A percentile compares a stretch with the other conserved stretches of the same genome.
Conservation (phyloP, 2,113 vertebrate genomes). For the Synchiropus splendidus region DNA sequence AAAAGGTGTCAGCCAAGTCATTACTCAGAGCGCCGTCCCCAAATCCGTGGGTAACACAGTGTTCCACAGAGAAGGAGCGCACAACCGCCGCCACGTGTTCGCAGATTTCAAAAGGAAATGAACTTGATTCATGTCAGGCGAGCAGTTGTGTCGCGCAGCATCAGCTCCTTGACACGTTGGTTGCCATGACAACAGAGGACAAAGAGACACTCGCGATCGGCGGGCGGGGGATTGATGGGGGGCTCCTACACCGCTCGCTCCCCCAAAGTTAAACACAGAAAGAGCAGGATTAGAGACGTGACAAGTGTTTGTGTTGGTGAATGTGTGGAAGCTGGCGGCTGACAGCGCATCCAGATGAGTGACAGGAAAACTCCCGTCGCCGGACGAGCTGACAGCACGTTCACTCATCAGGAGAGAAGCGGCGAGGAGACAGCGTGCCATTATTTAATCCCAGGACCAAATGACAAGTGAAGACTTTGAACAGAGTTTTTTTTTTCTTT, state of each 20-base stretch:
- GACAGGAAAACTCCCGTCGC: conserved; percentile 2
- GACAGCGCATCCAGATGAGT: conserved; percentile 12
- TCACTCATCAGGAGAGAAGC: conserved; percentile 5
- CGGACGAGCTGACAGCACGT: not conserved
- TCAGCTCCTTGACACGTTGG: too few species aligned
- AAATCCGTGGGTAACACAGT: too few species aligned
- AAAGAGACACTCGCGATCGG: too few species aligned
- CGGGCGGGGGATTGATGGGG: not conserved
- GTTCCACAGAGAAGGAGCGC: too few species aligned
- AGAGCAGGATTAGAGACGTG: not conserved
- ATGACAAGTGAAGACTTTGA: not conserved
- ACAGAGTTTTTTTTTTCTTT: not conserved
- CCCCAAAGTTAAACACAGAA: not conserved
- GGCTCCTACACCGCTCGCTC: not conserved
- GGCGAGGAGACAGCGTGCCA: not conserved
- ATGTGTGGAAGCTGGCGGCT: conserved; percentile 1
- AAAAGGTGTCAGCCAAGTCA: too few species aligned
- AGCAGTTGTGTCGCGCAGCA: too few species aligned
- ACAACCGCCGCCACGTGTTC: too few species aligned
- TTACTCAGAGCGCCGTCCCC: too few species aligned
- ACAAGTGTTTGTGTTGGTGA: not conserved
- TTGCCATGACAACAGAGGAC: too few species aligned
- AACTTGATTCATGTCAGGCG: too few species aligned
- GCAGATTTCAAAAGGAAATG: too few species aligned
- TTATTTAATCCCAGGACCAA: not conserved